Conservation (phyloP, 1,140 invertebrate genomes). For the Philotrypesis tridentata region DNA sequence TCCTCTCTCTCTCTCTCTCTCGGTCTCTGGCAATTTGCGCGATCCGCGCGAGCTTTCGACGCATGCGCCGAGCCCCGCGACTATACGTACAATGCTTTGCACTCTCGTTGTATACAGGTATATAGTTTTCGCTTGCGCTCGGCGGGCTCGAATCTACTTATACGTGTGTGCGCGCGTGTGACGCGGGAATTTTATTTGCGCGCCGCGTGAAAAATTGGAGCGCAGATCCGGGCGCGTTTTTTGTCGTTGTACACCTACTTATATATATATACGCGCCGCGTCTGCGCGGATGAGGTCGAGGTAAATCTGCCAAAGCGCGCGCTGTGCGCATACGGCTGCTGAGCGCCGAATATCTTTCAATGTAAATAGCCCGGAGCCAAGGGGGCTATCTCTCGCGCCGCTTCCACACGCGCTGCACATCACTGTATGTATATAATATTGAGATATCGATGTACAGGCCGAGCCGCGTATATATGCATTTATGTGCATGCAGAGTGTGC, state of each 20-base stretch:
- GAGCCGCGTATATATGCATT: background rate
- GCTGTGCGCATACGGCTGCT: background rate
- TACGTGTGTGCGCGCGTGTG: too few relatives aligned
- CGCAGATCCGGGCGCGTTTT: background rate
- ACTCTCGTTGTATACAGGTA: too few relatives aligned
- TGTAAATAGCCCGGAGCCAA: background rate
- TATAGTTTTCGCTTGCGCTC: background rate
- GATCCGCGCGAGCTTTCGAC: background rate
- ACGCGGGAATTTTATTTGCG: background rate
- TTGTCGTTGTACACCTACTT: too few relatives aligned
- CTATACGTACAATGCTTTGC: too few relatives aligned
- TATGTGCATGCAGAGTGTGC: background rate
- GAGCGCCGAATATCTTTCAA: background rate
- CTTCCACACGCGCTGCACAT: background rate
- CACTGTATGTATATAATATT: background rate
- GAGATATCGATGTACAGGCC: background rate
- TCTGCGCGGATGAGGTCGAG: constrained; percentile 57
- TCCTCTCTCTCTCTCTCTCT: too few relatives aligned
- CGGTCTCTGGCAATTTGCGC: constrained; percentile 15
- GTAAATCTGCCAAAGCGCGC: background rate
- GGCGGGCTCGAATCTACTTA: background rate
- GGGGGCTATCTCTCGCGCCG: background rate
- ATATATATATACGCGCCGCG: too few relatives aligned
- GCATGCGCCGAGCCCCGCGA: too few relatives aligned
- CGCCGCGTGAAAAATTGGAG: background rate